Evolutionary conservation across 1,140 invertebrate genomes (phyloP).

Genomic region (Atta texana): DNA sequence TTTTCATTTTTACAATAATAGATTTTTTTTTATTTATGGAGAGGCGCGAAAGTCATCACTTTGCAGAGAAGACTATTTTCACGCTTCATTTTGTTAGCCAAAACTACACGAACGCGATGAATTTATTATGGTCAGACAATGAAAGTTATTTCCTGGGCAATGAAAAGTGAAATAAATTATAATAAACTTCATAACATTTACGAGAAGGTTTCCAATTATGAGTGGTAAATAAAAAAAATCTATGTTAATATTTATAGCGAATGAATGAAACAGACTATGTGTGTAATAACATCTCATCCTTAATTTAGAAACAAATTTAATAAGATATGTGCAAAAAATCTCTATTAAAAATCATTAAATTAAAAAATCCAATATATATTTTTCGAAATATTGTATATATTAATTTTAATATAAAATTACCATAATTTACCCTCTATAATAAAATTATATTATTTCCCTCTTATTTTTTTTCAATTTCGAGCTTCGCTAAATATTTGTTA

Average conservation of each 20-base stretch:
- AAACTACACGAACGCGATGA: neutral
- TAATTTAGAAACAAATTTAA: neutral
- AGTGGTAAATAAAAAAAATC: conserved; percentile 45
- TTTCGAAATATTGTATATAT: neutral
- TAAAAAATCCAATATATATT: conserved; percentile 23
- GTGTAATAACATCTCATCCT: conserved; percentile 30
- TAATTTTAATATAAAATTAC: neutral
- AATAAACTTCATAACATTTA: neutral
- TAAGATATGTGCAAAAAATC: conserved; percentile 6
- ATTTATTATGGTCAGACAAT: neutral
- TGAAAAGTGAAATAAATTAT: conserved; percentile 1
- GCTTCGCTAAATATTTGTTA: conserved; percentile 19
- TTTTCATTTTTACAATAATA: neutral
- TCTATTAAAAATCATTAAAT: neutral
- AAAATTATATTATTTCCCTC: neutral
- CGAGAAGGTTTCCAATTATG: conserved; percentile 22
- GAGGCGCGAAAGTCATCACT: neutral
- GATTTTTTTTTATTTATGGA: conserved; percentile 11
- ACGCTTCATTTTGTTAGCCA: neutral
- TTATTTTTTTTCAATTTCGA: conserved; percentile 23
- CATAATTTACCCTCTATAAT: neutral
- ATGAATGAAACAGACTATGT: conserved; percentile 53
- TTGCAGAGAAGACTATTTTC: neutral
- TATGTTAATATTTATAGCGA: conserved; percentile 48
- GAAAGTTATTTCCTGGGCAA: neutral